phyloP scores from a whole-genome alignment of 2,888 invertebrate genomes.

The Cylloceria caligata region DNA sequence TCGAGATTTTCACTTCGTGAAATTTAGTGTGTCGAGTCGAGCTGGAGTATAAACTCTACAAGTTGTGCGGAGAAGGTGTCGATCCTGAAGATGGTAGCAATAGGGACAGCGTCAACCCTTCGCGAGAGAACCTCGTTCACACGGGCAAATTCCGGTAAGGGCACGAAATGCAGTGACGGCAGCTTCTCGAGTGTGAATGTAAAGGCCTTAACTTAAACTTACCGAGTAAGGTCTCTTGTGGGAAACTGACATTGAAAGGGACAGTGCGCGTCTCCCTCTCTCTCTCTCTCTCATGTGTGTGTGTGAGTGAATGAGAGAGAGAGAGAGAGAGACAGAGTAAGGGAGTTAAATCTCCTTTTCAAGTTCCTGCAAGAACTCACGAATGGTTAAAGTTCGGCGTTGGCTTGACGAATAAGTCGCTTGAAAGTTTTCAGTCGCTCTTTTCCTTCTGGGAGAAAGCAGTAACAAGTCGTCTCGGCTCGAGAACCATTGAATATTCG shows the following conservation, averaged over 20 bases:
- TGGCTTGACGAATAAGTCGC: slow-evolving; percentile 25
- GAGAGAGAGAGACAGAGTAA: not conserved
- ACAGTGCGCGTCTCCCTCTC: no score
- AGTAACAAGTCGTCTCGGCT: not conserved
- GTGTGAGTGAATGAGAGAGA: no score
- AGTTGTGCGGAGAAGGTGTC: slow-evolving; percentile 25
- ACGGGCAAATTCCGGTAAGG: slow-evolving; percentile 14
- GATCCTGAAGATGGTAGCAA: not conserved
- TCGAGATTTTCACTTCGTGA: slow-evolving; percentile 26
- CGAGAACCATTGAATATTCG: not conserved
- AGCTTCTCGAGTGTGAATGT: not conserved
- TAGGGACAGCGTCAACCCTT: slow-evolving; percentile 17
- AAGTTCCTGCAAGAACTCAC: slow-evolving; percentile 29
- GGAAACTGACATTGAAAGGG: slow-evolving; percentile 4
- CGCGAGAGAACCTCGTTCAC: slow-evolving; percentile 20
- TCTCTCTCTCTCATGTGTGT: no score
- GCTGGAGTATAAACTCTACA: slow-evolving; percentile 10
- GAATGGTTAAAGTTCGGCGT: slow-evolving; percentile 43
- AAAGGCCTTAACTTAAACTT: slow-evolving; percentile 43
- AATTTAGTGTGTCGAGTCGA: slow-evolving; percentile 27
- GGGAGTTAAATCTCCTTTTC: slow-evolving; percentile 8
- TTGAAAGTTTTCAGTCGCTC: slow-evolving; percentile 4
- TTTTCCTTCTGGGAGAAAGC: not conserved
- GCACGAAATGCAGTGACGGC: not conserved
- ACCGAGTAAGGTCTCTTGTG: slow-evolving; percentile 12